Percentiles rank a stretch among this genome's conserved stretches.
Evolutionary conservation across 2,113 vertebrate species (phyloP).

Genomic region (Himantopus leucocephalus): DNA sequence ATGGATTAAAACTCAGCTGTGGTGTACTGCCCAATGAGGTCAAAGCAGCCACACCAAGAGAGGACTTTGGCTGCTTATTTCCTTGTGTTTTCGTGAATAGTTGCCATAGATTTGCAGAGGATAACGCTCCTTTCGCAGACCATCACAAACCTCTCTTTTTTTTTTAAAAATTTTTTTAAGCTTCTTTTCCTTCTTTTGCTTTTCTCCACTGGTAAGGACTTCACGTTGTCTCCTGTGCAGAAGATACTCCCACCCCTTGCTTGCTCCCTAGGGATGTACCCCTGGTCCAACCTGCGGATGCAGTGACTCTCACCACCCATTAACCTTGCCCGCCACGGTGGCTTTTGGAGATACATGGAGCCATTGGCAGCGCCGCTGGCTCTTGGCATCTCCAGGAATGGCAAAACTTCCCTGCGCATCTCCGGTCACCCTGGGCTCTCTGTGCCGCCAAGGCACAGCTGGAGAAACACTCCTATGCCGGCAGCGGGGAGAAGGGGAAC

Average conservation of each 20-base stretch:
- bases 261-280: fast-evolving
- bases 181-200: background rate
- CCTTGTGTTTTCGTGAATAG: background rate
- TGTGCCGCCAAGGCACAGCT: fast-evolving
- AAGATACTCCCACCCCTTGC: background rate
- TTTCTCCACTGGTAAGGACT: background rate
- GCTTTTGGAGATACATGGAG: background rate
- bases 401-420: background rate
- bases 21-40: background rate
- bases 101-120: background rate
- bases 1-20: background rate
- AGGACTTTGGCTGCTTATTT: background rate
- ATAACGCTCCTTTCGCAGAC: fast-evolving
- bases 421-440: background rate
- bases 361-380: background rate
- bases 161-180: background rate
- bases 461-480: fast-evolving
- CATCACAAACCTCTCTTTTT: background rate
- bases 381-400: background rate
- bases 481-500: background rate
- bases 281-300: fast-evolving
- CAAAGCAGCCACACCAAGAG: background rate
- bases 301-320: background rate
- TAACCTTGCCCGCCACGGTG: fast-evolving
- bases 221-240: background rate